Evolutionary conservation across 2,888 invertebrate genomes (phyloP), one percentile per base, ranked within the genome.

Genomic region (Neocrepidodera transversa): DNA sequence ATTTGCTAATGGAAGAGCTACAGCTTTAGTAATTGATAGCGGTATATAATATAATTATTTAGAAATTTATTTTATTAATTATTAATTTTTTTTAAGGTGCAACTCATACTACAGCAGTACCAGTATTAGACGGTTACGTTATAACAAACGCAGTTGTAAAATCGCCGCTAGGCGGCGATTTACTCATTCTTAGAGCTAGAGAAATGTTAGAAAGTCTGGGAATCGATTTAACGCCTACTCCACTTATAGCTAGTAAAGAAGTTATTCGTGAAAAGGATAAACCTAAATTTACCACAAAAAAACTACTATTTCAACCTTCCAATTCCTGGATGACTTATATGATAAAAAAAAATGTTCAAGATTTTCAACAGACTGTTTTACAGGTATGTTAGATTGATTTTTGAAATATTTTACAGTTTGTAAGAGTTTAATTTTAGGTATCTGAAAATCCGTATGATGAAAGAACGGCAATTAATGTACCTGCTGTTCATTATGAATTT

Each of bases 21-120:
- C 98, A 0, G 92, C 92, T 0, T 78, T 66, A 40, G 66, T 66
- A 35, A 64, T 66, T 40, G 66, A 66, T 43, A 66, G 66, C 52
- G 66, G 63, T 63, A 23, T 23, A 23, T 26, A 66, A 48, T 48
- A 59, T n/a, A n/a, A n/a, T n/a, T n/a, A n/a, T n/a, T n/a, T n/a
- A n/a, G n/a, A n/a, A n/a, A n/a, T n/a, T 17, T n/a, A 32, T 32
- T 17, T 16, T 20, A 35, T n/a, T 30, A 49, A 36, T 17, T 40
- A 11, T 23, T 26, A 23, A 28, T 42, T 28, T 43, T 26, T 30
- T 42, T 40, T n/a, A 23, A 63, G 97, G 98, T 0, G 96, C 98
- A 0, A 97, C 97, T 16, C 97, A 98, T 79, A 99, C 99, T 0
- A 95, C 97, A 0, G 98, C 98, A 0, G 92, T 98, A 5, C 99